Evolutionary conservation across 1,140 invertebrate species (phyloP).

Genomic region (Drosophila simulans): DNA sequence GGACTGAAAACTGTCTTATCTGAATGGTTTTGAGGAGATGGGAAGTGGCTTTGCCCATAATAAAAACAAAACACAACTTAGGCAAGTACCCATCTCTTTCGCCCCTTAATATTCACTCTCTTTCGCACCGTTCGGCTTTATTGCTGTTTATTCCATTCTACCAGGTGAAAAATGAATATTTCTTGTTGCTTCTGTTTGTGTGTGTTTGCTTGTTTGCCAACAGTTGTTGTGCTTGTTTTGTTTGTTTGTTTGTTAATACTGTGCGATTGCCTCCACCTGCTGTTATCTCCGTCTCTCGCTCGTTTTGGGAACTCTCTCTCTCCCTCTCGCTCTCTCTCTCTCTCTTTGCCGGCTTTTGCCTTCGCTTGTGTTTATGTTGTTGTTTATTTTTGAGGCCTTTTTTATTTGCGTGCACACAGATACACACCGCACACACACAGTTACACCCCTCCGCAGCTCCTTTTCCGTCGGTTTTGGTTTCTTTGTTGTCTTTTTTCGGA

Average conservation of each 20-base stretch:
- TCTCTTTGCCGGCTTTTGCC: slow-evolving; percentile 36
- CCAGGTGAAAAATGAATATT: slow-evolving; percentile 20
- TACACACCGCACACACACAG: slow-evolving; percentile 26
- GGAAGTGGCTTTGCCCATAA: background rate
- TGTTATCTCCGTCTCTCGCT: slow-evolving; percentile 19
- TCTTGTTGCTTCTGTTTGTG: slow-evolving; percentile 15
- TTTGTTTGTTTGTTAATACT: slow-evolving; percentile 76
- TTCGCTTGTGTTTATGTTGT: slow-evolving; percentile 50
- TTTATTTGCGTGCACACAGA: slow-evolving; percentile 63
- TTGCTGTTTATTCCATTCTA: slow-evolving; percentile 25
- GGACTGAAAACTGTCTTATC: slow-evolving; percentile 40
- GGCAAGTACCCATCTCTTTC: slow-evolving; percentile 15
- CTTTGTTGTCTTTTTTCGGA: slow-evolving; percentile 36
- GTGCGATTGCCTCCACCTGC: slow-evolving; percentile 49
- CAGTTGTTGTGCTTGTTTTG: slow-evolving; percentile 42
- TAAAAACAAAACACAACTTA: slow-evolving; percentile 10
- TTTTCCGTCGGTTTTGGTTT: slow-evolving; percentile 56
- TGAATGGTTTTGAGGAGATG: slow-evolving; percentile 10
- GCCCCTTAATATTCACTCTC: background rate
- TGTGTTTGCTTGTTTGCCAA: slow-evolving; percentile 24
- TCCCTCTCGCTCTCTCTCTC: slow-evolving; percentile 6
- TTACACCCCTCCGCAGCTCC: slow-evolving; percentile 33
- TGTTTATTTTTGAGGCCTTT: slow-evolving; percentile 77
- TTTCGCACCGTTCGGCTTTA: slow-evolving; percentile 22
- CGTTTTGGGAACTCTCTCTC: slow-evolving; percentile 2